These are phyloP conservation scores for Thunnus thynnus DNA, from an alignment of 2,113 vertebrate genomes.

Conservation along the genomic window DNA sequence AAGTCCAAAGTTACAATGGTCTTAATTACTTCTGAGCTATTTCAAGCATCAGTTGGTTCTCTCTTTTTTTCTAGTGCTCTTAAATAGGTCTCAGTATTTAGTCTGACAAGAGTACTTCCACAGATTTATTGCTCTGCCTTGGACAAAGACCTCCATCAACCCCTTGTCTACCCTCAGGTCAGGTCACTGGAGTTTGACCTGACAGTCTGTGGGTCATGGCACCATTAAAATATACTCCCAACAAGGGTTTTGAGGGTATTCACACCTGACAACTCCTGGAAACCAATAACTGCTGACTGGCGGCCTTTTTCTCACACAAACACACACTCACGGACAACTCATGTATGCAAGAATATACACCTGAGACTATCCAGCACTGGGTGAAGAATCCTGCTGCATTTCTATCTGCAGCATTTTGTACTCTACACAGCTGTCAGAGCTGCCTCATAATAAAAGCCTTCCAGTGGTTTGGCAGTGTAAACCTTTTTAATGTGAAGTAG, in stretches of 20 bases:
- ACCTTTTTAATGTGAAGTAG: background rate
- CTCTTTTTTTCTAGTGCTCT: slow-evolving; percentile 12
- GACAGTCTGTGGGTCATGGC: slow-evolving; percentile 36
- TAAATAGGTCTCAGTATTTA: slow-evolving; percentile 29
- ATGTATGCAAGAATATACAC: background rate
- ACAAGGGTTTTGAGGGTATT: slow-evolving; percentile 33
- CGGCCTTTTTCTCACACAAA: slow-evolving; percentile 3
- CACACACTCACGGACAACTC: background rate
- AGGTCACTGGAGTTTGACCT: slow-evolving; percentile 52
- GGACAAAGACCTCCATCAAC: slow-evolving; percentile 46
- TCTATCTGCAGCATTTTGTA: background rate
- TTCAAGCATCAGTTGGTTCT: background rate
- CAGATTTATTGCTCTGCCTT: slow-evolving; percentile 53
- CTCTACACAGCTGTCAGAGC: background rate
- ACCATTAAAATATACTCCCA: slow-evolving; percentile 52
- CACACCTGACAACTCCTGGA: slow-evolving; percentile 28
- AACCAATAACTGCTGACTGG: background rate
- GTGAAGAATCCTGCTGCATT: background rate
- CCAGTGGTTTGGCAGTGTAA: background rate
- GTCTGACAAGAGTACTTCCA: slow-evolving; percentile 34
- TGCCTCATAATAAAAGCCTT: background rate
- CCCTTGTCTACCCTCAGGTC: slow-evolving; percentile 32
- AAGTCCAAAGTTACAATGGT: background rate
- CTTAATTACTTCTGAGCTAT: background rate
- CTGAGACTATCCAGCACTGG: background rate